These are phyloP conservation scores for Rhagium mordax DNA, from an alignment of 2,888 invertebrate genomes.

Conservation along the genomic window DNA sequence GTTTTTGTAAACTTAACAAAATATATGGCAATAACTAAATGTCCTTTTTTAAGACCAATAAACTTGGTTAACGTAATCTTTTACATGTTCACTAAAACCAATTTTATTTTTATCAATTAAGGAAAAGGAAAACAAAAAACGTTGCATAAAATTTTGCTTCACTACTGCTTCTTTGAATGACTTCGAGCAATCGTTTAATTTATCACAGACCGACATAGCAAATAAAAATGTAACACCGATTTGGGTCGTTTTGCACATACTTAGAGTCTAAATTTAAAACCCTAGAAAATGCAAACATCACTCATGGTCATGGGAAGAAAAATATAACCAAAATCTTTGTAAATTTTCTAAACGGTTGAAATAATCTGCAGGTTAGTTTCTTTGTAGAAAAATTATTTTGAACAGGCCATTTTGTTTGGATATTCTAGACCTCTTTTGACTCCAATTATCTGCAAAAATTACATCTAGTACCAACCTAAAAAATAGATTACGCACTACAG, in stretches of 20 bases:
- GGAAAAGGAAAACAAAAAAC: conserved; percentile 8
- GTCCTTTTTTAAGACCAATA: too few species aligned
- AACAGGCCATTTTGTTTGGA: background rate
- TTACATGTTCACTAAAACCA: too few species aligned
- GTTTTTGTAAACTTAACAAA: conserved; percentile 28
- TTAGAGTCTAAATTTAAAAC: conserved; percentile 29
- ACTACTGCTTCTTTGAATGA: conserved; percentile 58
- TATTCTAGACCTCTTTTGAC: background rate
- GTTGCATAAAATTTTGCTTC: conserved; percentile 34
- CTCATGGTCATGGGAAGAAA: background rate
- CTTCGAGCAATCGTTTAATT: conserved; percentile 66
- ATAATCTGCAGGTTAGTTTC: background rate
- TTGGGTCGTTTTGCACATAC: conserved; percentile 38
- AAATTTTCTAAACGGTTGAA: conserved; percentile 3
- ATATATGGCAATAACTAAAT: background rate
- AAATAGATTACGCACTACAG: conserved; percentile 55
- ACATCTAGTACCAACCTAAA: conserved; percentile 47
- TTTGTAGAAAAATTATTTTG: background rate
- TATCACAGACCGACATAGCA: conserved; percentile 72
- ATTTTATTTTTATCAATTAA: too few species aligned
- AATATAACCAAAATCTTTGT: background rate
- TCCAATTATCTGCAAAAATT: conserved; percentile 24
- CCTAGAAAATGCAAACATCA: background rate
- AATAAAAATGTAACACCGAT: conserved; percentile 62
- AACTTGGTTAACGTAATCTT: too few species aligned